Conservation (phyloP, 2,113 vertebrate genomes). For the Myxocyprinus asiaticus region DNA sequence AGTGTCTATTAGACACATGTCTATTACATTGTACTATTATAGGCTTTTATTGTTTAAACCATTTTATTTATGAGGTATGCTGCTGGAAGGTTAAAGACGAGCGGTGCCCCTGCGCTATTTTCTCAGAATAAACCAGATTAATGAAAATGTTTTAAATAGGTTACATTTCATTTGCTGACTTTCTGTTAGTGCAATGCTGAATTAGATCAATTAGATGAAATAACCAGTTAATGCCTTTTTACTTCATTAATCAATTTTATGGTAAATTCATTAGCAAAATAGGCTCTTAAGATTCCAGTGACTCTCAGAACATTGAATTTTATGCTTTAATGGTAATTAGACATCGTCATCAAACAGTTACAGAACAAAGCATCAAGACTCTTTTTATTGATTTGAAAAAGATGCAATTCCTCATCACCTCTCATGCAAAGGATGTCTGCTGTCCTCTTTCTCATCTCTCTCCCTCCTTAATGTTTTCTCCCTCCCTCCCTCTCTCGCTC, state of each 20-base stretch:
- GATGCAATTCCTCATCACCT: not conserved
- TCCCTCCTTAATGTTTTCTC: not conserved
- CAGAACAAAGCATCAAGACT: conserved; percentile 2
- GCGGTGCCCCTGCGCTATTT: not conserved
- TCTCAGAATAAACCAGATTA: not conserved
- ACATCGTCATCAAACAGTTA: not conserved
- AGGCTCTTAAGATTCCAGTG: conserved; percentile 9
- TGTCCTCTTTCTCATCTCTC: too few relatives aligned
- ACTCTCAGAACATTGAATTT: not conserved
- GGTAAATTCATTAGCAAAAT: conserved; percentile 28
- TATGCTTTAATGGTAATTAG: conserved; percentile 34
- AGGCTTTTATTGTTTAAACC: conserved; percentile 25
- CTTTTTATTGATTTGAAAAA: not conserved
- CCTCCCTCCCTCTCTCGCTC: not conserved
- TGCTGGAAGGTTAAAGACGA: not conserved
- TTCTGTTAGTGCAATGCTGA: not conserved
- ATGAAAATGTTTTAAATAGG: not conserved
- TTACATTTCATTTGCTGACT: not conserved
- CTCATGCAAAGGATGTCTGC: not conserved
- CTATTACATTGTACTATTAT: conserved; percentile 4
- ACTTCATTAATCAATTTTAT: conserved; percentile 18
- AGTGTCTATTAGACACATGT: conserved; percentile 29
- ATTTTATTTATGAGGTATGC: not conserved
- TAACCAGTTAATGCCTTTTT: conserved; percentile 2
- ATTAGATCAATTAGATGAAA: conserved; percentile 3